Evolutionary conservation across 2,797 vertebrate species (phyloP).

Genomic region (Prunella strophiata): DNA sequence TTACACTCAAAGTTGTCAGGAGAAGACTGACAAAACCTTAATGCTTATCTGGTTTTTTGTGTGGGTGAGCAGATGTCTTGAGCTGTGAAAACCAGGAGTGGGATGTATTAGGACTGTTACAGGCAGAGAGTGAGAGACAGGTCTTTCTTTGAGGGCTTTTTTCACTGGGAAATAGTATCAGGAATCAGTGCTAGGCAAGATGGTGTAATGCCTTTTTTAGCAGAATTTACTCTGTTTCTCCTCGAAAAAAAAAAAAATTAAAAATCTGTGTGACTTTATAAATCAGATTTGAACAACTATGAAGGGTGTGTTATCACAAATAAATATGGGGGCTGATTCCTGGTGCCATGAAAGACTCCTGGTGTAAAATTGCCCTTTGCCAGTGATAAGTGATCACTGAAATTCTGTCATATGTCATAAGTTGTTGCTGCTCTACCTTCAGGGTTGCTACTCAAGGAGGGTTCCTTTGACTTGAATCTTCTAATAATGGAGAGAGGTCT

Average conservation of each 20-base stretch:
- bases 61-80: neutral
- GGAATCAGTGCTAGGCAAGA: neutral
- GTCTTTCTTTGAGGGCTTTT: neutral
- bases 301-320: neutral
- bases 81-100: neutral
- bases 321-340: neutral
- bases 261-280: neutral
- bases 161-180: neutral
- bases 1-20: neutral
- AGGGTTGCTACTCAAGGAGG: neutral
- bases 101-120: neutral
- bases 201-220: neutral
- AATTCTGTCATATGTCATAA: neutral
- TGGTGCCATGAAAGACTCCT: neutral
- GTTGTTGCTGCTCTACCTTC: neutral
- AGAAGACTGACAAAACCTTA: neutral
- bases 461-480: neutral
- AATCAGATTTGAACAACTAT: neutral
- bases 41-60: neutral
- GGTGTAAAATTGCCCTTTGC: neutral
- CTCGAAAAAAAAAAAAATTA: neutral
- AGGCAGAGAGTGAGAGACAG: neutral
- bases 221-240: neutral
- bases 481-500: neutral
- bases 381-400: neutral